Base-by-base conservation (phyloP, 2,113 vertebrate genomes). In the Microcebus ravelobensis region DNA sequence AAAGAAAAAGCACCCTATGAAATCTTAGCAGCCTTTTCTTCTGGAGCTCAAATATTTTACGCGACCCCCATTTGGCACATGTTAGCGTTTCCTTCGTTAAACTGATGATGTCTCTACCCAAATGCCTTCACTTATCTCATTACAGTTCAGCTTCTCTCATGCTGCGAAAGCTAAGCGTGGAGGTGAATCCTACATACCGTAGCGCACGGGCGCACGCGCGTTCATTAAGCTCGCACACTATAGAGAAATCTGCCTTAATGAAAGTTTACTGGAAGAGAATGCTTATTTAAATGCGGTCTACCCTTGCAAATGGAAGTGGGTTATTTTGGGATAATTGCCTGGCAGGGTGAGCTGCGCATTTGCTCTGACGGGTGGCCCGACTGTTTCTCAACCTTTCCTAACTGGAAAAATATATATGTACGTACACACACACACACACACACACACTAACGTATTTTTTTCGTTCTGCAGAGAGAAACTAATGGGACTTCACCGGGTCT, bases 281-380 rank as follows among this genome's bases (percentile, higher is more conserved):
- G 92, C 90, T 95, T 96, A 92, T 96, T 96, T 93, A 97, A 97
- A 96, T 91, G 63, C 89, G 89, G 97, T 91, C 88, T 94, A 50
- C 86, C 87, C 96, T 93, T 68, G 93, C 79, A 93, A 95, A 90
- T 84, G 91, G 93, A 95, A 95, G 90, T 39, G 95, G 97, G 90
- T 84, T 97, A 97, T 97, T 97, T 94, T 77, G 6, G 87, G 96
- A 95, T 97, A 98, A 98, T 92, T 96, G 96, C 97, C 95, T 52
- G 94, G 77, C 77, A 57, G 94, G 82, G 89, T 61, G 83, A 96
- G 84, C 86, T 31, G 85, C 29, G 80, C 57, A 48, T 77, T 83
- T 59, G 50, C 81, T 48, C 92, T 65, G 76, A 96, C 45, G 77
- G 97, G 93, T 67, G 61, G 80, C 83, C 90, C 31, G n/a, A 76